Evolutionary conservation across 2,113 vertebrate species (phyloP).

Genomic region (Cryptomyrus ogoouensis): DNA sequence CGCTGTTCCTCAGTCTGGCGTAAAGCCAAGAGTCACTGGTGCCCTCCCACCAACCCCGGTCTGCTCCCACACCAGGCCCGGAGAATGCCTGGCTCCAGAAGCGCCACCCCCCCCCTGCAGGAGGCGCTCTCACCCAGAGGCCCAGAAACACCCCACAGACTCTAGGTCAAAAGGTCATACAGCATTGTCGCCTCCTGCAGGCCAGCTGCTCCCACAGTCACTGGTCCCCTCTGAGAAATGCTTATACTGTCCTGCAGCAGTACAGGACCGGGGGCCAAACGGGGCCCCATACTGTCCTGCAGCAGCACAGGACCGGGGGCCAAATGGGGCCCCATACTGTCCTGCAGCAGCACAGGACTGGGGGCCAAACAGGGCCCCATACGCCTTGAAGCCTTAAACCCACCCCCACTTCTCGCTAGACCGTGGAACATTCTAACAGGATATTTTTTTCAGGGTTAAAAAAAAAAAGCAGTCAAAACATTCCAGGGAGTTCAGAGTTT

Average conservation of each 20-base stretch:
- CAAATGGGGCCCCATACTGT: not conserved
- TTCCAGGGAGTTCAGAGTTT: slow-evolving; percentile 46
- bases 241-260: not conserved
- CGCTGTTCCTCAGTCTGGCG: not conserved
- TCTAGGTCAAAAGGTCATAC: not conserved
- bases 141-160: not conserved
- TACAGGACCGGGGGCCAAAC: not conserved
- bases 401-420: slow-evolving; percentile 21
- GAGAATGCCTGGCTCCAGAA: not conserved
- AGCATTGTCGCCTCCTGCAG: not conserved
- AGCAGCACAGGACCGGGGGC: not conserved
- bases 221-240: not conserved
- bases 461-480: slow-evolving; percentile 47
- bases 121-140: not conserved
- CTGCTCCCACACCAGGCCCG: not conserved
- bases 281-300: not conserved
- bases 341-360: not conserved
- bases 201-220: not conserved
- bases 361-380: not conserved
- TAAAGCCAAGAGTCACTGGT: not conserved
- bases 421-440: slow-evolving; percentile 20
- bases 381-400: not conserved
- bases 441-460: slow-evolving; percentile 31
- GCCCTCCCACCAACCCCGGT: not conserved
- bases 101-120: not conserved